Conservation (phyloP, 2,888 invertebrate genomes). For the Selenia dentaria region DNA sequence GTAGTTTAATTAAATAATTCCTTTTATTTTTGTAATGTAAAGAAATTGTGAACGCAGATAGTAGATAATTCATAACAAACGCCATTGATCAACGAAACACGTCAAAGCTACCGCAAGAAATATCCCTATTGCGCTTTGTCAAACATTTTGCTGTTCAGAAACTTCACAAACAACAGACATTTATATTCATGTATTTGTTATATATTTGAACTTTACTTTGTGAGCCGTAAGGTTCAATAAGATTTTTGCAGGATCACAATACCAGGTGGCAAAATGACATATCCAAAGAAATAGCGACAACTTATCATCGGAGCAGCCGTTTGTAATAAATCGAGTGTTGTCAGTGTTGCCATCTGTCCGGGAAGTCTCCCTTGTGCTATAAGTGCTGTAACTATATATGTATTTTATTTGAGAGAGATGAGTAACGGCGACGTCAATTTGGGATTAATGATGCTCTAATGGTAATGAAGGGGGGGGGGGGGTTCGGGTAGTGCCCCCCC, state of each 20-base stretch:
- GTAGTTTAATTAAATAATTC: too few species aligned
- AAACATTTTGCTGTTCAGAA: conserved; percentile 28
- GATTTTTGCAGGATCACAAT: not conserved
- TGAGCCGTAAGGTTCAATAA: conserved; percentile 4
- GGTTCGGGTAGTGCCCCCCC: too few species aligned
- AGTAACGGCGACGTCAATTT: too few species aligned
- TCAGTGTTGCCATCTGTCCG: conserved; percentile 47
- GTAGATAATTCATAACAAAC: conserved; percentile 9
- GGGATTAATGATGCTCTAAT: too few species aligned
- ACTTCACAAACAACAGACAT: conserved; percentile 17
- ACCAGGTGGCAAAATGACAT: conserved; percentile 23
- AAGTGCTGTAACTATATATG: too few species aligned
- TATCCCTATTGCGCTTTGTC: conserved; percentile 31
- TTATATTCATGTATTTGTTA: too few species aligned
- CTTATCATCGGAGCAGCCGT: conserved; percentile 43
- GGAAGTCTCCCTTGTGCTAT: too few species aligned
- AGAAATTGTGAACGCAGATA: conserved; percentile 1
- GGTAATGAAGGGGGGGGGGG: too few species aligned
- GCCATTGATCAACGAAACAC: conserved; percentile 30
- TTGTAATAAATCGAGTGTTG: conserved; percentile 42
- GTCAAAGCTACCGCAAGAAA: conserved; percentile 35
- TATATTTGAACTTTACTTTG: not conserved
- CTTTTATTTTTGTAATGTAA: too few species aligned
- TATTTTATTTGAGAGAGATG: too few species aligned
- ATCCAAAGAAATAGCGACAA: conserved; percentile 47